Conservation (phyloP, 2,113 vertebrate genomes). For the Perca schrenkii region DNA sequence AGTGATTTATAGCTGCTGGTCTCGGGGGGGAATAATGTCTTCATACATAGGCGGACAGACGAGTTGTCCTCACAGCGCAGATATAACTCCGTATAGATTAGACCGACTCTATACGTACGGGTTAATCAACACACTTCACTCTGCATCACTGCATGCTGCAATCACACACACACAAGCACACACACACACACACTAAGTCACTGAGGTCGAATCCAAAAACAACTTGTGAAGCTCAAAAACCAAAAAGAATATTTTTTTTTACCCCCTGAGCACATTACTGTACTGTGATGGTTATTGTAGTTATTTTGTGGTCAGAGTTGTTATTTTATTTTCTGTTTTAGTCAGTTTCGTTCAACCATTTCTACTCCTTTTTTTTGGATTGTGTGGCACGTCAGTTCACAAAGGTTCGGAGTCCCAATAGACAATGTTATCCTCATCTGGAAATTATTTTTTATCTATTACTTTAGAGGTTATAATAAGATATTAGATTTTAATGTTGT, state of each 20-base stretch:
- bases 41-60: conserved; percentile 59
- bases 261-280: too few species aligned
- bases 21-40: conserved; percentile 64
- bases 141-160: conserved; percentile 34
- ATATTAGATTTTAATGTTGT: neutral
- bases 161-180: conserved; percentile 24
- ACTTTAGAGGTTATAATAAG: too few species aligned
- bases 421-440: too few species aligned
- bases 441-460: too few species aligned
- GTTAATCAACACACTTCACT: conserved; percentile 60
- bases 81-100: conserved; percentile 68
- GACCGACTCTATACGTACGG: conserved; percentile 34
- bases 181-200: neutral
- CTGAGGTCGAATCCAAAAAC: neutral
- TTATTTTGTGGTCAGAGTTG: neutral
- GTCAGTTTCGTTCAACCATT: neutral
- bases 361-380: too few species aligned
- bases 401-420: too few species aligned
- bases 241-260: neutral
- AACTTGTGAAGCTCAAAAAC: too few species aligned
- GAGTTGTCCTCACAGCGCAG: conserved; percentile 58
- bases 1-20: conserved; percentile 75
- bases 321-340: neutral
- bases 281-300: neutral
- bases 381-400: too few species aligned